A percentile compares a stretch with the other conserved stretches of the same genome.
phyloP scores from a whole-genome alignment of 2,113 vertebrate genomes.

The Hippocampus guttulatus region DNA sequence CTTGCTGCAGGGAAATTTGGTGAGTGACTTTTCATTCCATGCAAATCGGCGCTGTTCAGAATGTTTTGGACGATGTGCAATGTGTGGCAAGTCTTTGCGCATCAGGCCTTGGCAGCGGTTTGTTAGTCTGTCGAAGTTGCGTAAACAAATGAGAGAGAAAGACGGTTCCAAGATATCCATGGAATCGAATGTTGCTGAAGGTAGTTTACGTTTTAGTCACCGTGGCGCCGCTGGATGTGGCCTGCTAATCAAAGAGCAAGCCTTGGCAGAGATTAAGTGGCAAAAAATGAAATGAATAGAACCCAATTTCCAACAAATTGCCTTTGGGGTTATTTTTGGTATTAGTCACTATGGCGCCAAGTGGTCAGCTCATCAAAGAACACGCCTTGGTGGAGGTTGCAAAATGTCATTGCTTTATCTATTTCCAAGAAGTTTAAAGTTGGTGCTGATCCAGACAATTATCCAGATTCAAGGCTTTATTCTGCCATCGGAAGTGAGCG shows the following conservation, averaged over 20 bases:
- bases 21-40: slow-evolving; percentile 38
- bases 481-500: too few relatives aligned
- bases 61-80: too few relatives aligned
- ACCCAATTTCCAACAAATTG: too few relatives aligned
- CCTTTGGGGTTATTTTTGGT: neutral
- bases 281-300: neutral
- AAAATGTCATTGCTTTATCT: neutral
- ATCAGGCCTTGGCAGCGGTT: neutral
- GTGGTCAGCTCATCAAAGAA: neutral
- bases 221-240: neutral
- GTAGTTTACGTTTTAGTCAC: too few relatives aligned
- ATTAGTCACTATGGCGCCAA: neutral
- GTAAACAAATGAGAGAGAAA: neutral
- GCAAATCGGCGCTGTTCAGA: neutral
- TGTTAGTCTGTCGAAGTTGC: neutral
- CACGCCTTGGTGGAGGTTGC: neutral
- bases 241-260: neutral
- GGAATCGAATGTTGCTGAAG: neutral
- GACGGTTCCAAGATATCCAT: too few relatives aligned
- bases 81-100: too few relatives aligned
- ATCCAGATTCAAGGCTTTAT: too few relatives aligned
- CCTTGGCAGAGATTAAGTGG: neutral
- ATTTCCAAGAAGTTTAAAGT: too few relatives aligned
- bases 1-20: slow-evolving; percentile 66
- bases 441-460: too few relatives aligned